Base-by-base conservation (phyloP, 1,140 invertebrate genomes). In the Bombus fervidus region DNA sequence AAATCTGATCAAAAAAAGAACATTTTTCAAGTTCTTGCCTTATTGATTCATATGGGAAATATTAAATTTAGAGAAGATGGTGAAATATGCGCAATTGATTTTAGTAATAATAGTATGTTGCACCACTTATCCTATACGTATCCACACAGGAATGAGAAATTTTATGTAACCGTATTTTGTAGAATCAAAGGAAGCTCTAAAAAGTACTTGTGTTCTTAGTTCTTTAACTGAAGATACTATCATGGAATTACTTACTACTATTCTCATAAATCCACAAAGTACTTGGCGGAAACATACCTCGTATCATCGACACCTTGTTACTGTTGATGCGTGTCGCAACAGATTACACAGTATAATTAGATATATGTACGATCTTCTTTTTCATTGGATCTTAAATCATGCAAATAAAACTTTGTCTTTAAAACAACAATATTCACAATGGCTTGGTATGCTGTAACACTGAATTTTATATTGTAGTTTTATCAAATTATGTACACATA, bases 11-110 rank as follows among this genome's bases (percentile, higher is more conserved):
- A 93, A 31, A 95, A 95, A 88, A 90, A 89, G 39, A 95, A 96
- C 81, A 95, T 96, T 87, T 96, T 96, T 88, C 94, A 96, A 91
- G 95, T 96, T 73, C 93, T 95, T 62, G 94, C 96, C 18, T 93
- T 95, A 13, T 93, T 96, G 4, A 92, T 96, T 73, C 95, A 95
- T 72, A 94, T 96, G 77, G 95, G 96, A 79, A 93, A 95, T 73
- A 92, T 95, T 68, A 89, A 81, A 73, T 95, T 95, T 69, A 78
- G 78, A 31, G 76, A 92, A 22, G 88, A 88, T 71, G 86, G 78
- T 47, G 91, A 92, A 77, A 68, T 73, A 13, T 92, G 90, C 68
- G 82, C 74, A 4, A 81, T 94, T 41, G 87, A 92, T 86, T 81
- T 85, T 95, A 93, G 95, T 96, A 83, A 92, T 39, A 74, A 90